Evolutionary conservation across 2,797 vertebrate species (phyloP).

Genomic region (Pyrocephalus nanus): DNA sequence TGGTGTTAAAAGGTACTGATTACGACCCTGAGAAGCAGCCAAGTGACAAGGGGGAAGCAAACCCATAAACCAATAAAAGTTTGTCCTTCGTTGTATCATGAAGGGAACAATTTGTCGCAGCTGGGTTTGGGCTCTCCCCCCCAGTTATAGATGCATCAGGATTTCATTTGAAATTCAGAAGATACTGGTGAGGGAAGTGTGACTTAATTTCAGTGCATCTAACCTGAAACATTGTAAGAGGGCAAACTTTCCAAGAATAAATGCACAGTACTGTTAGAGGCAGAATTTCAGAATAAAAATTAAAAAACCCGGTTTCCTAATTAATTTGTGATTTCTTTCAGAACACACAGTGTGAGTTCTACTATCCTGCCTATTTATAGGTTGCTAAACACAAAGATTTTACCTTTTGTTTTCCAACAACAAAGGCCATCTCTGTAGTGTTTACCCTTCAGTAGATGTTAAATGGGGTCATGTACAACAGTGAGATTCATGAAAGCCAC

Average conservation of each 20-base stretch:
- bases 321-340: background rate
- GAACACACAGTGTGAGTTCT: background rate
- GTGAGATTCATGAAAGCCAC: background rate
- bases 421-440: background rate
- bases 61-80: background rate
- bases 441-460: background rate
- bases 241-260: background rate
- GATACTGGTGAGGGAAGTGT: background rate
- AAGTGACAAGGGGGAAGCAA: conserved; percentile 37
- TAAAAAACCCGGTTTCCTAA: background rate
- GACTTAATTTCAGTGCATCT: background rate
- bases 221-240: background rate
- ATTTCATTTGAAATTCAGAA: background rate
- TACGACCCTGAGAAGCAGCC: conserved; percentile 31
- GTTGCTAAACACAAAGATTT: background rate
- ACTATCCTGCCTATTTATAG: background rate
- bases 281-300: background rate
- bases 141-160: background rate
- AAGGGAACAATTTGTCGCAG: background rate
- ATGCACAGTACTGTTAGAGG: background rate
- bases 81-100: background rate
- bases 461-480: background rate
- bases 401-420: background rate
- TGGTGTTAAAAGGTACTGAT: conserved; percentile 51
- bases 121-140: background rate